These are phyloP conservation scores for Platyscapa corneri DNA, from an alignment of 1,140 invertebrate species.

Conservation along the genomic window DNA sequence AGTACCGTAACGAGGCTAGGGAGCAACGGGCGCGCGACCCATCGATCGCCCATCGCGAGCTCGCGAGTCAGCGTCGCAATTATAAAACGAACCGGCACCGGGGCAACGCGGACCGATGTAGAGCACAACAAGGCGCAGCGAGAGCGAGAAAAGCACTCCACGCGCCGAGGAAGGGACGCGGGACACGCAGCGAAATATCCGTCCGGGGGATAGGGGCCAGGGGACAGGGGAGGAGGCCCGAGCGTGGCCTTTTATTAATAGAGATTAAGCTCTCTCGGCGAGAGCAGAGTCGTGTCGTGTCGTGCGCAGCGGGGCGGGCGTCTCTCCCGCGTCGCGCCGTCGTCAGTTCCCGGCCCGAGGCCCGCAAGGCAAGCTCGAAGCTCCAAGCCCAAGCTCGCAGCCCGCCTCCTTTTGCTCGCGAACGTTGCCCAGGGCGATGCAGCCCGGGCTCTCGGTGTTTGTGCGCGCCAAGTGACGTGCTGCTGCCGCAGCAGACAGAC, in stretches of 20 bases:
- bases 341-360: slow-evolving; percentile 18
- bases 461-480: background rate
- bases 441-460: background rate
- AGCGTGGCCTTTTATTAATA: slow-evolving; percentile 71
- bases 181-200: background rate
- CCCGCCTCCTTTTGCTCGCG: background rate
- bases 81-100: too few relatives aligned
- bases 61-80: too few relatives aligned
- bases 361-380: background rate
- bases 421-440: background rate
- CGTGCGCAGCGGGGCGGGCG: slow-evolving; percentile 65
- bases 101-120: too few relatives aligned
- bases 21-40: background rate
- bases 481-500: background rate
- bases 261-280: slow-evolving; percentile 68
- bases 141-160: too few relatives aligned
- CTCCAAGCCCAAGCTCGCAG: too few relatives aligned
- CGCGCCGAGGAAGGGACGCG: background rate
- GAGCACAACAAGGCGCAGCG: slow-evolving; percentile 46
- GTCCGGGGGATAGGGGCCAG: too few relatives aligned
- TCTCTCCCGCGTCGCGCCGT: slow-evolving; percentile 59
- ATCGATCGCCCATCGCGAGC: too few relatives aligned
- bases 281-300: slow-evolving; percentile 68
- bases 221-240: slow-evolving; percentile 16
- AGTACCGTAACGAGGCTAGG: too few relatives aligned